These are phyloP conservation scores for Synergus laeviventris DNA, from an alignment of 2,888 invertebrate genomes.

Conservation along the genomic window DNA sequence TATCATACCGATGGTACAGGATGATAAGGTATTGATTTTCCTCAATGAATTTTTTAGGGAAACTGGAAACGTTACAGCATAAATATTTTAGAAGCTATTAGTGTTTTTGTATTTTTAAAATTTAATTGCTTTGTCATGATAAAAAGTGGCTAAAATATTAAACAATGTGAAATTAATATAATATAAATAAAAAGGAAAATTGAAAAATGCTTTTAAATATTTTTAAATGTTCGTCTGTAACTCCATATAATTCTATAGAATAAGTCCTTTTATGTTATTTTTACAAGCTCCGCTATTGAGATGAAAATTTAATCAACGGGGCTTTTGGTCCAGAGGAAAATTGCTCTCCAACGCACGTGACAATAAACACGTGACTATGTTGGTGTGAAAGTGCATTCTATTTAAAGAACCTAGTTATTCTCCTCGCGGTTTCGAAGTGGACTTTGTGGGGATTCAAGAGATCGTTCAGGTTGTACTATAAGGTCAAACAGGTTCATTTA, in stretches of 20 bases:
- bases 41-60: no score
- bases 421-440: not conserved
- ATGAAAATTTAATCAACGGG: constrained; percentile 18
- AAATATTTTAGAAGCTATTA: no score
- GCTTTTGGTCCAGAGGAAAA: not conserved
- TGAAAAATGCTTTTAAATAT: not conserved
- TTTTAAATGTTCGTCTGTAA: not conserved
- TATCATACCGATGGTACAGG: no score
- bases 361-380: constrained; percentile 18
- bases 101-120: no score
- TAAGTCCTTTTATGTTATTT: not conserved
- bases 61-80: no score
- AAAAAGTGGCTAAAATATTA: no score
- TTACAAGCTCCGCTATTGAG: not conserved
- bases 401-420: constrained; percentile 12
- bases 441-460: not conserved
- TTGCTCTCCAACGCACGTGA: not conserved
- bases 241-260: not conserved
- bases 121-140: no score
- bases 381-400: not conserved
- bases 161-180: no score
- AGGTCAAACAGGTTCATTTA: constrained; percentile 34
- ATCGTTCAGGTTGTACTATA: constrained; percentile 19
- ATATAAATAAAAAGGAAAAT: not conserved
- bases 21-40: no score